These are phyloP conservation scores for Melanotaenia parkinsoni DNA, from an alignment of 2,797 vertebrate genomes.

Conservation along the genomic window DNA sequence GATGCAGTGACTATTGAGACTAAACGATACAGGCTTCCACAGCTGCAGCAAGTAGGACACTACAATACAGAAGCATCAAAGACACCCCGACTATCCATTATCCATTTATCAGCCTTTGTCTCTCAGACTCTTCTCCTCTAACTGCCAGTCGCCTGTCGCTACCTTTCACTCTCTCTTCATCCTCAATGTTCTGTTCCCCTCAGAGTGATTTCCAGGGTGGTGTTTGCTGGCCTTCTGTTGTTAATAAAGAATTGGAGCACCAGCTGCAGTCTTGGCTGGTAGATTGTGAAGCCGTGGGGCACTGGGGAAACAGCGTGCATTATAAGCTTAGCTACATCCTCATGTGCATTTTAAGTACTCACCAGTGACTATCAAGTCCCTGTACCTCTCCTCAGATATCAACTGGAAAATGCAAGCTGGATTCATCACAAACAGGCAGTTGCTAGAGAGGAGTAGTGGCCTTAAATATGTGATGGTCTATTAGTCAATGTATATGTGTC, in stretches of 20 bases:
- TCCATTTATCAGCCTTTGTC: conserved; percentile 38
- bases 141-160: conserved; percentile 48
- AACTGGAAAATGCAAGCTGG: conserved; percentile 36
- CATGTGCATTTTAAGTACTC: conserved; percentile 60
- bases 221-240: conserved; percentile 76
- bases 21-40: conserved; percentile 17
- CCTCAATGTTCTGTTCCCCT: conserved; percentile 40
- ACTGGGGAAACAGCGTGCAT: conserved; percentile 46
- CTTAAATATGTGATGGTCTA: conserved; percentile 39
- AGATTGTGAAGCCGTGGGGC: conserved; percentile 60
- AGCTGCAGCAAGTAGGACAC: conserved; percentile 4
- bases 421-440: conserved; percentile 44
- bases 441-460: conserved; percentile 36
- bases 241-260: conserved; percentile 80
- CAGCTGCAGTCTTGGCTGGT: conserved; percentile 67
- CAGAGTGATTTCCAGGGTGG: conserved; percentile 67
- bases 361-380: conserved; percentile 54
- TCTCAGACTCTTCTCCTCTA: conserved; percentile 30
- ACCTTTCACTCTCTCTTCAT: conserved; percentile 28
- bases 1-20: background rate
- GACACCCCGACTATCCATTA: conserved; percentile 32
- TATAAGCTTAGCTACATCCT: conserved; percentile 49
- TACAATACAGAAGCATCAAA: conserved; percentile 27
- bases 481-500: conserved; percentile 41
- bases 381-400: conserved; percentile 42